Conservation (phyloP, 92 coral and sea anemone genomes). For the Zoanthus gigantus region DNA sequence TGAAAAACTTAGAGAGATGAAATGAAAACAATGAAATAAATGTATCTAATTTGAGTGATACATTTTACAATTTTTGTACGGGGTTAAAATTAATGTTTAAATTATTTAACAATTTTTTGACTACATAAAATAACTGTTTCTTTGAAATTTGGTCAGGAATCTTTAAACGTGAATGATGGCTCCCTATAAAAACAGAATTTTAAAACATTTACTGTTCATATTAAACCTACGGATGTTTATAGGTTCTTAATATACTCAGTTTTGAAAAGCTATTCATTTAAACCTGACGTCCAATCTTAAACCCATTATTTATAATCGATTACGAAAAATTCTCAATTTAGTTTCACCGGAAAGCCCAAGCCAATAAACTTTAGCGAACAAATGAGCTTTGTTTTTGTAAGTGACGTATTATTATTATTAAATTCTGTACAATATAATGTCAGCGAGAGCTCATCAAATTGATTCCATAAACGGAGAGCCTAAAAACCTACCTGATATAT, state of each 20-base stretch:
- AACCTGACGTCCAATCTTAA: slow-evolving; percentile 34
- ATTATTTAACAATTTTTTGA: slow-evolving; percentile 11
- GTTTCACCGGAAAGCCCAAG: slow-evolving; percentile 61
- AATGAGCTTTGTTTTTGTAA: slow-evolving; percentile 77
- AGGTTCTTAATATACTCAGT: slow-evolving; percentile 45
- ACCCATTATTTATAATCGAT: slow-evolving; percentile 35
- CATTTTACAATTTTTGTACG: slow-evolving; percentile 45
- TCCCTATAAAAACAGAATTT: neutral
- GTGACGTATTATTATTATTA: slow-evolving; percentile 69
- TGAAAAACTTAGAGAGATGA: slow-evolving; percentile 75
- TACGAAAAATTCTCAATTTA: slow-evolving; percentile 62
- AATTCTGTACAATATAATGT: slow-evolving; percentile 53
- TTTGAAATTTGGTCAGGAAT: neutral
- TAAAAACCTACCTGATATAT: slow-evolving; percentile 19
- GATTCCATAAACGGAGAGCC: slow-evolving; percentile 14
- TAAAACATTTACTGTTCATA: slow-evolving; percentile 40
- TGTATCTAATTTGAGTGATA: slow-evolving; percentile 80
- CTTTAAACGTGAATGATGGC: neutral
- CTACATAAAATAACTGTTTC: neutral
- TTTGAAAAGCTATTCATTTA: slow-evolving; percentile 45
- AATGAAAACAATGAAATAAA: slow-evolving; percentile 77
- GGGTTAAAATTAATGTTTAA: slow-evolving; percentile 52
- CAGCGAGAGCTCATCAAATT: slow-evolving; percentile 28
- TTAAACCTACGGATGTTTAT: slow-evolving; percentile 45
- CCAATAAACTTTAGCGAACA: slow-evolving; percentile 85